Base-by-base conservation (phyloP, 2,888 invertebrate species). In the Yponomeuta evonymella region DNA sequence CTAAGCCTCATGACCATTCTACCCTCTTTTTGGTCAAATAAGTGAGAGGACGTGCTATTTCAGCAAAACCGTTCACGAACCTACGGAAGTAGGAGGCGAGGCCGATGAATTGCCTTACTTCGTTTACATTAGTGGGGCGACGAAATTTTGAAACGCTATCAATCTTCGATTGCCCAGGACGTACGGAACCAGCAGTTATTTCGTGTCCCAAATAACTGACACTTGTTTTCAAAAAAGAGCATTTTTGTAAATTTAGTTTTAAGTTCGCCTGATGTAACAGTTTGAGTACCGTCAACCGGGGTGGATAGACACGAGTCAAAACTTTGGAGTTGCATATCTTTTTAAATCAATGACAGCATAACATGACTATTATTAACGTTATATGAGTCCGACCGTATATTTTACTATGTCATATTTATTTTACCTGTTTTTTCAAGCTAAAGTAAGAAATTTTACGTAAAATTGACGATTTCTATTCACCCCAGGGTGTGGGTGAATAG, bases 21-120 rank as follows among this genome's bases (percentile, higher is more conserved):
- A 73, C 30, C 63, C 75, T 70, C 69, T 75, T 76, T 74, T 70
- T 64, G 11, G 68, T 70, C 9, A 73, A 48, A 12, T 72, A n/a
- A 2, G 72, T 72, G 1, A 73, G 48, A 10, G 73, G 73, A 8
- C 67, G n/a, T 4, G 73, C 73, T 11, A 73, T 73, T 48, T 67
- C 64, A n/a, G 73, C 72, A 65, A 71, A 73, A 51, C 70, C 70
- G 0, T 36, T 9, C 8, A 71, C 65, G 62, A 70, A 73, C 30
- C 69, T 74, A 6, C 71, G 29, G 69, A 73, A 73, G 48, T 72
- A 72, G 4, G 70, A 71, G 2, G 72, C 67, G 23, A 74, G 48
- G 2, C 73, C 71, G 12, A 73, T 43, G 33, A 69, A 73, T 67
- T 69, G 71, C 43, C 72, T 51, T 12, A 74, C 65, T 33, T 73